These are phyloP conservation scores for Stegodyphus dumicola DNA, from an alignment of 1,140 invertebrate genomes.

Conservation along the genomic window DNA sequence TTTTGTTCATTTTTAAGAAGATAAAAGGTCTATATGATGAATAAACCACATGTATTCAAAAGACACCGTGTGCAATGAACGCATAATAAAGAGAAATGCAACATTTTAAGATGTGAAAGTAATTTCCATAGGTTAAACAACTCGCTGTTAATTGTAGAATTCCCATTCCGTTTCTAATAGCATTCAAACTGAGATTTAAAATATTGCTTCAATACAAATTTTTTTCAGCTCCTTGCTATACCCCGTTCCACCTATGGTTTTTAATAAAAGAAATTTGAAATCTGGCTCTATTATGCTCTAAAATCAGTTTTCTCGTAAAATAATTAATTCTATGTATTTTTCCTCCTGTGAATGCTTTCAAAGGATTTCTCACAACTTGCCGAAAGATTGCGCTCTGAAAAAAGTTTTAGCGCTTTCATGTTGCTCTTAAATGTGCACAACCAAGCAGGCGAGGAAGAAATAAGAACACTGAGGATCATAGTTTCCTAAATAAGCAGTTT, in stretches of 20 bases:
- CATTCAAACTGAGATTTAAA: too few species aligned
- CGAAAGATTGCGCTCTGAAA: slow-evolving; percentile 8
- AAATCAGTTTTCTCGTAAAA: slow-evolving; percentile 1
- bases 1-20: too few species aligned
- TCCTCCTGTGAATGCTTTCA: not conserved
- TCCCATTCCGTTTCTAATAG: too few species aligned
- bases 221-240: too few species aligned
- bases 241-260: not conserved
- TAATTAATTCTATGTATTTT: slow-evolving; percentile 27
- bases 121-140: too few species aligned
- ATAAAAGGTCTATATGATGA: too few species aligned
- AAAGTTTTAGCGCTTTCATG: slow-evolving; percentile 27
- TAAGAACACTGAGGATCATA: slow-evolving; percentile 13
- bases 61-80: too few species aligned
- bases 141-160: too few species aligned
- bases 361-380: slow-evolving; percentile 12
- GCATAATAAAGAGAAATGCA: too few species aligned
- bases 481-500: slow-evolving; percentile 43
- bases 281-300: not conserved
- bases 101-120: too few species aligned
- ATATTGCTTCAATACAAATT: too few species aligned
- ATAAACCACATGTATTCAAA: too few species aligned
- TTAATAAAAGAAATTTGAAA: not conserved
- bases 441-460: not conserved
- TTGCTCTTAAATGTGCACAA: not conserved